Conservation (phyloP, 2,797 vertebrate genomes). For the Chelon auratus region DNA sequence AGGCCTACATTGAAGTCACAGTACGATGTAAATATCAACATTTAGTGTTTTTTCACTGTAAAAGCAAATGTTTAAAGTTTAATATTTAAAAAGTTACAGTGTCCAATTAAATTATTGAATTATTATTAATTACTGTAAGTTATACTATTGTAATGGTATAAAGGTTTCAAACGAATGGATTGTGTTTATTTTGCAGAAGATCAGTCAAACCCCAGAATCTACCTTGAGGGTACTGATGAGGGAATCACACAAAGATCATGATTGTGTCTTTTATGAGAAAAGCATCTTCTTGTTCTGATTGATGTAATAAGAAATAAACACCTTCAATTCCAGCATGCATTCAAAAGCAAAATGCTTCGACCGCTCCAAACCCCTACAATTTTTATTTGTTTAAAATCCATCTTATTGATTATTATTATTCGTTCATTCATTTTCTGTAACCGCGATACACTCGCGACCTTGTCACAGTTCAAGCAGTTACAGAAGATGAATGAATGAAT, state of each 20-base stretch:
- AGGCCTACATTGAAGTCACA: neutral
- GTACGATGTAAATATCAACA: constrained; percentile 29
- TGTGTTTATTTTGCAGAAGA: no score
- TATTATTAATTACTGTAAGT: constrained; percentile 4
- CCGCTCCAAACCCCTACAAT: no score
- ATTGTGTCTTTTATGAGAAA: neutral
- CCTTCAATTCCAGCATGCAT: neutral
- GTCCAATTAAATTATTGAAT: neutral
- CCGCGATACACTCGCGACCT: no score
- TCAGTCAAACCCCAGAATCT: no score
- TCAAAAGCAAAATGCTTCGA: neutral
- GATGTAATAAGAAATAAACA: neutral
- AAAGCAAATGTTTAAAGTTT: constrained; percentile 10
- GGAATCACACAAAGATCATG: neutral
- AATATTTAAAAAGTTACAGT: neutral
- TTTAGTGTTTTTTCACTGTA: constrained; percentile 24
- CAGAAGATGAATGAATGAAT: no score
- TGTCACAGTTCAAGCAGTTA: no score
- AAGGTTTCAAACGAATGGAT: constrained; percentile 21
- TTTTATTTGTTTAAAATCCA: no score
- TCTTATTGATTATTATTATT: neutral
- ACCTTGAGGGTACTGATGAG: neutral
- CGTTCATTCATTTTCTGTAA: no score
- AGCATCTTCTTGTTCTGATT: neutral
- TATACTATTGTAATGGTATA: constrained; percentile 16